Conservation (phyloP, 2,888 invertebrate species). For the Alsophila aescularia region DNA sequence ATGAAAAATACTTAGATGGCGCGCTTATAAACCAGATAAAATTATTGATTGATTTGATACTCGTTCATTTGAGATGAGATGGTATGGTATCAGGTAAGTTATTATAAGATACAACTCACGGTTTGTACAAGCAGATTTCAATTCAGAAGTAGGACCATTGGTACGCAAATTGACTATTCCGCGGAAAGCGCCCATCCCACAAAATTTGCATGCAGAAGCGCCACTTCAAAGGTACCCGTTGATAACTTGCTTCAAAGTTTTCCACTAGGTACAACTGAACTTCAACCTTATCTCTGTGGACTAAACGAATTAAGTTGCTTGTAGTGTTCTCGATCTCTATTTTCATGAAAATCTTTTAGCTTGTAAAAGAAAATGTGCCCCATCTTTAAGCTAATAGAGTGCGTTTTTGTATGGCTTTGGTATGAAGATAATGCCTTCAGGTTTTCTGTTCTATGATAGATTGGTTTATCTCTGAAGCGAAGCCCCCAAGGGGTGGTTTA, state of each 20-base stretch:
- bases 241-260: constrained; percentile 57
- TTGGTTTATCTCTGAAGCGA: constrained; percentile 72
- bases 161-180: constrained; percentile 67
- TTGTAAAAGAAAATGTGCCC: constrained; percentile 12
- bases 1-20: constrained; percentile 8
- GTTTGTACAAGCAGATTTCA: constrained; percentile 14
- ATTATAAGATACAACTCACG: not conserved
- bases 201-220: constrained; percentile 83
- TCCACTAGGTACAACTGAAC: constrained; percentile 19
- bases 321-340: constrained; percentile 5
- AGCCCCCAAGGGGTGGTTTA: constrained; percentile 68
- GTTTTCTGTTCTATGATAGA: constrained; percentile 41
- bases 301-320: constrained; percentile 31
- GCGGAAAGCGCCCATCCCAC: constrained; percentile 49
- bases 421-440: constrained; percentile 20
- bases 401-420: not conserved
- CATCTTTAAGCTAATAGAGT: not conserved
- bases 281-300: not conserved
- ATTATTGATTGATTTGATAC: not conserved
- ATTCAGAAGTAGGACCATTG: constrained; percentile 35
- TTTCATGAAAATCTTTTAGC: constrained; percentile 15
- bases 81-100: not conserved
- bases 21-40: not conserved
- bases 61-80: no score
- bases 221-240: constrained; percentile 81